Percentiles rank a stretch among this genome's conserved stretches.
Conservation (phyloP, 2,113 vertebrate species). For the Lagopus muta region DNA sequence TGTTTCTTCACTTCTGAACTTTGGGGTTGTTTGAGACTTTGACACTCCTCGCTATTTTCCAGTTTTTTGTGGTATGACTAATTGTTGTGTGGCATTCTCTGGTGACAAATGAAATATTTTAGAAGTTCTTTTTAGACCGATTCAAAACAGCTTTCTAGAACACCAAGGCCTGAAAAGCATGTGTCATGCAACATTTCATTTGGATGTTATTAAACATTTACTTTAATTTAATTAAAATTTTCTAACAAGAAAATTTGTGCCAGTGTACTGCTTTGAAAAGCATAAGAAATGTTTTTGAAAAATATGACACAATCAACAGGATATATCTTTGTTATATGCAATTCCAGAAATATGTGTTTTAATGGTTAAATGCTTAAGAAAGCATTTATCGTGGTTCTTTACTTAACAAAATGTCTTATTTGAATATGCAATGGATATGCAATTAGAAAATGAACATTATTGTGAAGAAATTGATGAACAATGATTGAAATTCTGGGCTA, state of each 20-base stretch:
- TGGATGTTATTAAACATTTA: slow-evolving; percentile 61
- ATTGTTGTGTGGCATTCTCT: not conserved
- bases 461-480: not conserved
- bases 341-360: not conserved
- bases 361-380: not conserved
- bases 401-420: not conserved
- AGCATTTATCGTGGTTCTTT: not conserved
- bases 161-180: slow-evolving; percentile 33
- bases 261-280: slow-evolving; percentile 58
- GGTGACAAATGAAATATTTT: slow-evolving; percentile 59
- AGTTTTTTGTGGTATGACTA: not conserved
- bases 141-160: slow-evolving; percentile 67
- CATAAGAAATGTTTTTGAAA: slow-evolving; percentile 67
- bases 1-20: not conserved
- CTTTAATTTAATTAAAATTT: slow-evolving; percentile 71
- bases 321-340: slow-evolving; percentile 32
- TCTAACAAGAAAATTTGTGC: slow-evolving; percentile 63
- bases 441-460: not conserved
- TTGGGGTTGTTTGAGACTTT: not conserved
- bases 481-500: not conserved
- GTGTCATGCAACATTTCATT: slow-evolving; percentile 58
- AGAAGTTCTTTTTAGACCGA: slow-evolving; percentile 36
- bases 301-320: slow-evolving; percentile 50
- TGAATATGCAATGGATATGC: not conserved
- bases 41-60: not conserved